Conservation (phyloP, 2,113 vertebrate species). For the Cromileptes altivelis region DNA sequence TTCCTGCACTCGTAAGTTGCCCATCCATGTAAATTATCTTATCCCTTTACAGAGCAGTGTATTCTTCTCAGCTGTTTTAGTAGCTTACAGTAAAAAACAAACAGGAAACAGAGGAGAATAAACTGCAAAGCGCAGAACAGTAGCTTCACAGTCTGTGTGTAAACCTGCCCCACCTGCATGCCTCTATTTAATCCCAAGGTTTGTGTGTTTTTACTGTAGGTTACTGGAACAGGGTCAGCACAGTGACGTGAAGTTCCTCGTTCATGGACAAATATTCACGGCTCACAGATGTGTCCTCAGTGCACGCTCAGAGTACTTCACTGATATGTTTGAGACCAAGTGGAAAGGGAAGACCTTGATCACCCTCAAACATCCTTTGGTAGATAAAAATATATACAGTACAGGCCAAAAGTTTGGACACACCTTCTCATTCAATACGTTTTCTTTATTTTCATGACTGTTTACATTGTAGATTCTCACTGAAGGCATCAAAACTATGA, state of each 20-base stretch:
- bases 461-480: too few relatives aligned
- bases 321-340: conserved; percentile 95
- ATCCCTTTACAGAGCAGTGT: neutral
- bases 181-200: neutral
- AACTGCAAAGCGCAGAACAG: neutral
- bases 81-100: neutral
- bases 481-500: too few relatives aligned
- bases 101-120: neutral
- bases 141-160: neutral
- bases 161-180: neutral
- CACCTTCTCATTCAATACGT: too few relatives aligned
- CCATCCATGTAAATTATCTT: neutral
- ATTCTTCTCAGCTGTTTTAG: neutral
- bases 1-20: conserved; percentile 91
- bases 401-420: too few relatives aligned
- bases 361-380: conserved; percentile 94
- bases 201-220: conserved; percentile 73
- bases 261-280: conserved; percentile 92
- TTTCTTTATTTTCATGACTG: too few relatives aligned
- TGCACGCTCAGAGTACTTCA: conserved; percentile 94
- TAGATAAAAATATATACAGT: conserved; percentile 73
- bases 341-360: conserved; percentile 94
- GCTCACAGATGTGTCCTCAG: conserved; percentile 93
- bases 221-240: conserved; percentile 93
- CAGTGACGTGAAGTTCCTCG: conserved; percentile 92